Evolutionary conservation across 2,797 vertebrate species (phyloP), one percentile per base, ranked within the genome.

Genomic region (Acestrorhynchus altus): DNA sequence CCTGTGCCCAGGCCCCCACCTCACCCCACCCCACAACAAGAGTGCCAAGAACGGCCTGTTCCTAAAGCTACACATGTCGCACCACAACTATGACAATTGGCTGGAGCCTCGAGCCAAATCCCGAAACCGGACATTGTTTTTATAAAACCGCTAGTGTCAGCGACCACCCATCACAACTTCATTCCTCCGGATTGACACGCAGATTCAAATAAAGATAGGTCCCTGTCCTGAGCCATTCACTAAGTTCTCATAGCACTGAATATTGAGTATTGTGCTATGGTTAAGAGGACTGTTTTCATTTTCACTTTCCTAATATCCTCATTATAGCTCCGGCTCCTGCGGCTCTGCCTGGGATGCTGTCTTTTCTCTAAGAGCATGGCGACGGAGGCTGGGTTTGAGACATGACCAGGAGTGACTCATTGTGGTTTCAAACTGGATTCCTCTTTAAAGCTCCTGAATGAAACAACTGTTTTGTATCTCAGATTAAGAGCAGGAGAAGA

Each of bases 371-470:
- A 60, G 71, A 83, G 74, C 77, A 71, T 56, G 20, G 65, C 60
- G 28, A 71, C 63, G 71, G 64, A 56, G 12, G 76, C 10, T 26
- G 39, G 35, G 59, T 31, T 57, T 59, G 40, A 49, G 44, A 46
- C 83, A 72, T 15, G 4, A 78, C 68, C 74, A 72, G 77, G 42
- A 79, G 59, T 92, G 88, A 90, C 81, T 90, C 86, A 79, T 68
- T 87, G 88, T 86, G 88, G 90, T 78, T 86, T 77, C 69, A 61
- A 80, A 80, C 81, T 71, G 73, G 84, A 86, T 90, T 88, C 84
- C 80, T 83, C 35, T 22, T 49, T 63, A 75, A 74, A 78, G 56
- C 76, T 86, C 63, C 76, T 86, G 74, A 59, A 68, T 64, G 64
- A 42, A 83, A 59, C 47, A 59, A 72, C 64, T 54, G 81, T 77